A percentile compares a stretch with the other conserved stretches of the same genome.
Conservation (phyloP, 2,113 vertebrate genomes). For the Gadus chalcogrammus region DNA sequence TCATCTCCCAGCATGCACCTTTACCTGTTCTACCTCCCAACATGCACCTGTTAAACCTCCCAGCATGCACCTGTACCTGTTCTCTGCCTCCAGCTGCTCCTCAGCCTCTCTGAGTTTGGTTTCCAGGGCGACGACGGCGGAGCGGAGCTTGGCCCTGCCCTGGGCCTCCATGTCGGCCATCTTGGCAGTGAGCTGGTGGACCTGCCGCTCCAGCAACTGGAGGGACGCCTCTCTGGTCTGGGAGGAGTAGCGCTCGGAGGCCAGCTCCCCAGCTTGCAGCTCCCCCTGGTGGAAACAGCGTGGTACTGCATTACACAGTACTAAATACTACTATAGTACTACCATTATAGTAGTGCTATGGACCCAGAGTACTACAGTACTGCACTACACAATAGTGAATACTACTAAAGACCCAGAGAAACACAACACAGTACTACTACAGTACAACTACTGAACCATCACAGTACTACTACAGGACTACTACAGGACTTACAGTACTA, state of each 20-base stretch:
- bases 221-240: conserved; percentile 83
- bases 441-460: no score
- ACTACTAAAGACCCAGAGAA: no score
- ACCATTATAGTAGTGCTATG: no score
- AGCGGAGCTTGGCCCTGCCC: conserved; percentile 85
- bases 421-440: no score
- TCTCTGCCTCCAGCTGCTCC: conserved; percentile 88
- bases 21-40: conserved; percentile 78
- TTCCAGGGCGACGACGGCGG: conserved; percentile 80
- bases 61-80: conserved; percentile 71
- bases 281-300: conserved; percentile 73
- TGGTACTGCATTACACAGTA: no score
- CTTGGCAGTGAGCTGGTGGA: conserved; percentile 86
- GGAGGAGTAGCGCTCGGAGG: conserved; percentile 72
- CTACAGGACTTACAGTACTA: no score
- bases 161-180: conserved; percentile 85
- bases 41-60: not conserved
- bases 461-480: no score
- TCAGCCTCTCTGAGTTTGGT: conserved; percentile 84
- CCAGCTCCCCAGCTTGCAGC: conserved; percentile 84
- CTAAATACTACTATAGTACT: no score
- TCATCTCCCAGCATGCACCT: conserved; percentile 5
- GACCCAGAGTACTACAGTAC: no score
- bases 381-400: no score
- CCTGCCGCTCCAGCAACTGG: conserved; percentile 90